Base-by-base conservation (phyloP, 1,140 invertebrate genomes). In the Scaptomyza hsui region DNA sequence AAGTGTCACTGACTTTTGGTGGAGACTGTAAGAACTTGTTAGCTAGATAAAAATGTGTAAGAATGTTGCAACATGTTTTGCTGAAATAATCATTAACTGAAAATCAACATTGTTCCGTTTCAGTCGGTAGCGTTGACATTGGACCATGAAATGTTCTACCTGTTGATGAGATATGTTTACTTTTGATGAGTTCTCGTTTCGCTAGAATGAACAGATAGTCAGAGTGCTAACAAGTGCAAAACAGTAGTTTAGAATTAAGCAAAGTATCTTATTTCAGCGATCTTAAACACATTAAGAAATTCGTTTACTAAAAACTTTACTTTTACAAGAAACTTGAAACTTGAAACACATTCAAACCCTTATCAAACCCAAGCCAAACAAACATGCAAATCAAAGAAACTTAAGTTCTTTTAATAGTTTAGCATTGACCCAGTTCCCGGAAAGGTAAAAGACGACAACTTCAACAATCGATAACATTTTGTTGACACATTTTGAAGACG, bases 381-480 rank as follows among this genome's bases (percentile, higher is more conserved):
- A 44, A 56, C 60, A 64, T 57, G 68, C 67, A 64, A 63, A 70
- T 64, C 51, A 70, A 63, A 56, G 49, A 64, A 55, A 41, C 41
- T 16, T 15, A 52, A 72, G 48, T 48, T 78, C 63, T 29, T 56
- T 48, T 63, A 62, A 69, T 69, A 48, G 32, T 13, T 49, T 78
- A 78, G 37, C 79, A 75, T 83, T 83, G 75, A 83, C 80, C 79
- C 79, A 85, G 47, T 85, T 83, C 65, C 79, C 16, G 60, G 72
- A 72, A 83, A 83, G 80, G 79, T 62, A 71, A 29, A 29, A 75
- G 42, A 71, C 41, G n/a, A 48, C 45, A 55, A 72, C 44, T 41
- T 59, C 13, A 32, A 48, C 21, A 55, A 32, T 21, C 53, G 63
- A 61, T 67, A 32, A 59, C 35, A n/a, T n/a, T 16, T 44, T 67